Conservation (phyloP, 2,113 vertebrate species). For the Meles meles region DNA sequence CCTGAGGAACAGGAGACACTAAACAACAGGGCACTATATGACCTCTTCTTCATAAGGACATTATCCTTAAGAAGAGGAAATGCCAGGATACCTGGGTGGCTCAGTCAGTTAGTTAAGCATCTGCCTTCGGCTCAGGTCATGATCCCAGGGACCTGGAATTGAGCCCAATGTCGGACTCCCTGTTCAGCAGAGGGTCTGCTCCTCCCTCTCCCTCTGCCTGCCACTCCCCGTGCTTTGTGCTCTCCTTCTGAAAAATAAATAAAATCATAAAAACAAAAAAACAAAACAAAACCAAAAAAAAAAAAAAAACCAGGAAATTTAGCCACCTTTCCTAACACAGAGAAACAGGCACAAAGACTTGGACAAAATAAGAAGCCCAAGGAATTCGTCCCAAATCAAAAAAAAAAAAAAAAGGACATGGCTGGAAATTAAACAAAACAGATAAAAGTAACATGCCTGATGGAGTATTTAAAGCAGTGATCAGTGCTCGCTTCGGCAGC, state of each 20-base stretch:
- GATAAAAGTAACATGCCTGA: not conserved
- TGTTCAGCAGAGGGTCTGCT: too few species aligned
- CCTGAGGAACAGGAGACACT: not conserved
- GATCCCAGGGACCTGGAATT: too few species aligned
- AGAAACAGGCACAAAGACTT: not conserved
- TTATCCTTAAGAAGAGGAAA: not conserved
- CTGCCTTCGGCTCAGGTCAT: too few species aligned
- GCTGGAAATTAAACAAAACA: not conserved
- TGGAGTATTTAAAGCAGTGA: not conserved
- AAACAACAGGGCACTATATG: not conserved
- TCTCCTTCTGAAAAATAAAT: too few species aligned
- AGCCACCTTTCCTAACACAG: not conserved
- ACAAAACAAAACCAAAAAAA: too few species aligned
- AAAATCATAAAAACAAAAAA: not conserved
- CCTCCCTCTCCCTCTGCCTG: too few species aligned
- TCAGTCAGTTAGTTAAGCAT: too few species aligned
- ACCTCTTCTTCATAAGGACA: not conserved
- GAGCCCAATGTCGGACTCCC: too few species aligned
- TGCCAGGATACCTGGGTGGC: too few species aligned
- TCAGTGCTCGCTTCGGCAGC: too few species aligned
- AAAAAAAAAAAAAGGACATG: not conserved
- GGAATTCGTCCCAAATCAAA: not conserved
- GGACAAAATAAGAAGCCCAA: not conserved
- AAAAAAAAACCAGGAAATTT: not conserved
- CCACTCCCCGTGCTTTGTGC: too few species aligned